phyloP scores from a whole-genome alignment of 1,140 invertebrate genomes.

The Brevipalpus yothersi region DNA sequence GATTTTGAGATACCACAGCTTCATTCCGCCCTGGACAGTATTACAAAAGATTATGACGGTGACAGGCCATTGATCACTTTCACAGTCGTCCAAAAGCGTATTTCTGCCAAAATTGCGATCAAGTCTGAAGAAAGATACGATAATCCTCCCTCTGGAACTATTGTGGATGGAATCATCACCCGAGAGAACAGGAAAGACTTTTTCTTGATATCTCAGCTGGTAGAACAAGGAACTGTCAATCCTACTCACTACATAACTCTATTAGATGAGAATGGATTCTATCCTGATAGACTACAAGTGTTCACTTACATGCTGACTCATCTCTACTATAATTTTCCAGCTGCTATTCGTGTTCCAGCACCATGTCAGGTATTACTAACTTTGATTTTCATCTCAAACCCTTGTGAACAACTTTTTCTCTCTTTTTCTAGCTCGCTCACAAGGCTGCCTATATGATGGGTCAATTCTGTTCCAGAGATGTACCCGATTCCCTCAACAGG shows the following conservation, averaged over 20 bases:
- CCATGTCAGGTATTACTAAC: conserved; percentile 33
- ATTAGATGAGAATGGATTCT: conserved; percentile 31
- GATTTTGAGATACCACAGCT: conserved; percentile 58
- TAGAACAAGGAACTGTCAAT: conserved; percentile 42
- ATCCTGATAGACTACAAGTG: conserved; percentile 38
- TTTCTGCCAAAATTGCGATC: conserved; percentile 51
- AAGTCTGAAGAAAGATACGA: conserved; percentile 15
- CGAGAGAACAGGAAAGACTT: conserved; percentile 54
- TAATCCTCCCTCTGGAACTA: conserved; percentile 46
- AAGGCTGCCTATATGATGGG: conserved; percentile 54
- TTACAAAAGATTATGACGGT: conserved; percentile 27
- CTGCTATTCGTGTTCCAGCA: conserved; percentile 39
- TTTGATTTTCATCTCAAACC: background rate
- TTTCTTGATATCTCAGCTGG: conserved; percentile 47
- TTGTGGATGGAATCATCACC: conserved; percentile 66
- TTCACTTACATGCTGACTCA: conserved; percentile 55
- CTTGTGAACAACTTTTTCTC: conserved; percentile 10
- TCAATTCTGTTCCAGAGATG: conserved; percentile 33
- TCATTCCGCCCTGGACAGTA: conserved; percentile 21
- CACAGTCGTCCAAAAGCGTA: conserved; percentile 68
- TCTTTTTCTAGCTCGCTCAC: conserved; percentile 42
- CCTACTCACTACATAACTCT: conserved; percentile 58
- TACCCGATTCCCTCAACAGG: conserved; percentile 27
- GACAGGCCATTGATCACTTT: conserved; percentile 37
- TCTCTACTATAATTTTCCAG: conserved; percentile 53